phyloP scores from a whole-genome alignment of 1,140 invertebrate genomes.

The Drosophila seguyi region DNA sequence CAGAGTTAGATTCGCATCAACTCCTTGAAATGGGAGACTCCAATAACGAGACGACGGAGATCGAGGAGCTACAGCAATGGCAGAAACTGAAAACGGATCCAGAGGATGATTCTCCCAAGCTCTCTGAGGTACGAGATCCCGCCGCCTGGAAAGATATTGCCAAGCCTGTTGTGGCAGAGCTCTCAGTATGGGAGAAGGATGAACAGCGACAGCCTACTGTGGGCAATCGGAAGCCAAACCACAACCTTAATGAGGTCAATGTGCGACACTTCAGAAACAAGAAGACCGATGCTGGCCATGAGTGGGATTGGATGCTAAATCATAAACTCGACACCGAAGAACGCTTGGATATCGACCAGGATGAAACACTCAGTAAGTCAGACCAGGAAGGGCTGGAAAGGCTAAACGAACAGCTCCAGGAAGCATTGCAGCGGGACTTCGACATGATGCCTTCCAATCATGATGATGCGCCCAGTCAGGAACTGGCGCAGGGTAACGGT shows the following conservation, averaged over 20 bases:
- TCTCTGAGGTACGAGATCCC: background rate
- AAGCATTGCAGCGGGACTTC: constrained; percentile 5
- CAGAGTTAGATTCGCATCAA: background rate
- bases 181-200: background rate
- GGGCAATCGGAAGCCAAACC: background rate
- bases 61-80: constrained; percentile 7
- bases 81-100: background rate
- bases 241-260: constrained; percentile 16
- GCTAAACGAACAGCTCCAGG: background rate
- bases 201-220: background rate
- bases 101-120: background rate
- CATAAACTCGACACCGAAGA: constrained; percentile 17
- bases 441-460: background rate
- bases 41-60: background rate
- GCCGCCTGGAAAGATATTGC: background rate
- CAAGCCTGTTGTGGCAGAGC: background rate
- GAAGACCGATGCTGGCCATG: constrained; percentile 3
- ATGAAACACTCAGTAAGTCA: constrained; percentile 7
- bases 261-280: constrained; percentile 19
- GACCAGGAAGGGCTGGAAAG: constrained; percentile 12
- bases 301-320: constrained; percentile 63
- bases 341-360: background rate
- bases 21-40: background rate
- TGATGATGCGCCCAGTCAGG: background rate
- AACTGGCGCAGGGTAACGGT: background rate